Evolutionary conservation across 2,797 vertebrate genomes (phyloP).

Genomic region (Onychomys leucogaster): DNA sequence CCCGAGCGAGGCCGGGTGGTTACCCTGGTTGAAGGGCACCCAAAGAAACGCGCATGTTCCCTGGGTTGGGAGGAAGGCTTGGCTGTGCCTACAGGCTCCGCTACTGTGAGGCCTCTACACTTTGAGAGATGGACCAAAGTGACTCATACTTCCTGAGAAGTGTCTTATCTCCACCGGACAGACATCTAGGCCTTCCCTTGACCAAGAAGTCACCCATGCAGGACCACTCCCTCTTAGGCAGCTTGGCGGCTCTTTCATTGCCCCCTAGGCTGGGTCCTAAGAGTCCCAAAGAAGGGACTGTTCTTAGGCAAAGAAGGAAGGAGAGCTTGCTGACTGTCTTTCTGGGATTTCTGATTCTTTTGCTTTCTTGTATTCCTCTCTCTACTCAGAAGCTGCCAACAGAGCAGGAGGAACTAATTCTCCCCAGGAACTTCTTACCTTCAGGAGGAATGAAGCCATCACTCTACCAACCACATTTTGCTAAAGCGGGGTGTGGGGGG

Average conservation of each 20-base stretch:
- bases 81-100: not conserved
- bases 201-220: not conserved
- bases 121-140: slow-evolving; percentile 28
- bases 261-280: not conserved
- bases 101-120: not conserved
- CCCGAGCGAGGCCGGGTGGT: not conserved
- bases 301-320: not conserved
- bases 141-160: slow-evolving; percentile 85
- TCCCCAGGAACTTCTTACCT: not conserved
- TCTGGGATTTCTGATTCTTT: slow-evolving; percentile 63
- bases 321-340: not conserved
- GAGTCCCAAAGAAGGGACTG: too few relatives aligned
- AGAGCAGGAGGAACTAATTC: slow-evolving; percentile 30
- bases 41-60: slow-evolving; percentile 49
- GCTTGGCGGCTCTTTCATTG: not conserved
- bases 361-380: not conserved
- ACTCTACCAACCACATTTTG: not conserved
- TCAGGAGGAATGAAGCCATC: not conserved
- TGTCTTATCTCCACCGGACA: slow-evolving; percentile 81
- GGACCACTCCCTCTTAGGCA: not conserved
- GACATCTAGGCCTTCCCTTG: slow-evolving; percentile 54
- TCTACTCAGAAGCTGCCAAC: not conserved
- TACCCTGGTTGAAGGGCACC: slow-evolving; percentile 7
- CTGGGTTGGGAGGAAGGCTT: not conserved
- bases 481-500: not conserved